These are phyloP conservation scores for Gallinago stenura DNA, from an alignment of 2,797 vertebrate genomes.

Conservation along the genomic window DNA sequence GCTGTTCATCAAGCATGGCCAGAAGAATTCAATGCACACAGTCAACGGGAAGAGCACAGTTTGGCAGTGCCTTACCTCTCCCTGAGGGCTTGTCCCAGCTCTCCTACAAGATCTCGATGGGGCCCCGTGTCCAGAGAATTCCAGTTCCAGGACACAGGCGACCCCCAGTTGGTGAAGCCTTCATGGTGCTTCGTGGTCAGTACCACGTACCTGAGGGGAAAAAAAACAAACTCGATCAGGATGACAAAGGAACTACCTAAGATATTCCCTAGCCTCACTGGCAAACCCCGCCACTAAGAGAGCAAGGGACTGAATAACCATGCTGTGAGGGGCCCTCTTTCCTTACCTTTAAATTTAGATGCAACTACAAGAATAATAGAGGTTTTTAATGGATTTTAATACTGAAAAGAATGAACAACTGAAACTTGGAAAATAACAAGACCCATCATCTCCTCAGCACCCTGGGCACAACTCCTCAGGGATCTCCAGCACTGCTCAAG, in stretches of 20 bases:
- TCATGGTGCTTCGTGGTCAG: slow-evolving; percentile 96
- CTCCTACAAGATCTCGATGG: slow-evolving; percentile 90
- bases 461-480: neutral
- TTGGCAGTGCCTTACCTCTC: slow-evolving; percentile 79
- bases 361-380: rapidly evolving
- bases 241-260: neutral
- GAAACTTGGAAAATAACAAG: too few relatives aligned
- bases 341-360: neutral
- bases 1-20: neutral
- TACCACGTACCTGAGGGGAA: slow-evolving; percentile 88
- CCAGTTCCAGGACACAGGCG: slow-evolving; percentile 94
- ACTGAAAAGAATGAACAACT: too few relatives aligned
- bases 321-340: neutral
- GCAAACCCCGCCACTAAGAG: neutral
- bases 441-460: neutral
- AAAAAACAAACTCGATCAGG: neutral
- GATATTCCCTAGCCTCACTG: neutral
- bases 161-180: slow-evolving; percentile 96
- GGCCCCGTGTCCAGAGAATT: slow-evolving; percentile 91
- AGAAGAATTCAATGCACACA: neutral
- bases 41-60: neutral
- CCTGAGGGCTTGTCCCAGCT: slow-evolving; percentile 87
- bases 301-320: too few relatives aligned
- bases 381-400: too few relatives aligned
- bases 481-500: neutral